Evolutionary conservation across 2,888 invertebrate species (phyloP).

Genomic region (Automeris io): DNA sequence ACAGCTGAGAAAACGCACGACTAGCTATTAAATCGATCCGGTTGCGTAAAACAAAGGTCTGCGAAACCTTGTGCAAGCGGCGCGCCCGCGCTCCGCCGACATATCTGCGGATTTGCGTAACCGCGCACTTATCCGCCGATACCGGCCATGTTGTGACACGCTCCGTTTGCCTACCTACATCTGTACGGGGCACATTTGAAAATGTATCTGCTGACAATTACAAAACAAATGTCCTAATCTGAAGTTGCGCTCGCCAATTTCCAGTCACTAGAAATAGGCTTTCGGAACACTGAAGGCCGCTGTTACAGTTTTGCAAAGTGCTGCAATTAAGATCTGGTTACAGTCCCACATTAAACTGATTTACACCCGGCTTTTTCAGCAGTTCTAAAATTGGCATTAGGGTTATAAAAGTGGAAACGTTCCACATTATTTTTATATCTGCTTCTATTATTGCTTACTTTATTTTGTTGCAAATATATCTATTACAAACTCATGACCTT

Average conservation of each 20-base stretch:
- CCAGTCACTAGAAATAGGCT: constrained; percentile 4
- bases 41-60: constrained; percentile 78
- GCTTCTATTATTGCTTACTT: no score
- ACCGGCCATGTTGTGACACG: constrained; percentile 68
- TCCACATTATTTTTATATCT: not conserved
- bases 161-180: constrained; percentile 57
- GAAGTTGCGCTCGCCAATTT: not conserved
- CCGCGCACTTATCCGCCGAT: constrained; percentile 73
- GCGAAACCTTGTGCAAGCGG: constrained; percentile 76
- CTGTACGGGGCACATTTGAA: constrained; percentile 38
- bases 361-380: no score
- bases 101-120: constrained; percentile 77
- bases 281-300: not conserved
- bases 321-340: not conserved
- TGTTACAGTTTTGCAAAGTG: not conserved
- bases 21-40: constrained; percentile 73
- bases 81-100: constrained; percentile 67
- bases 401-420: not conserved
- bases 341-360: not conserved
- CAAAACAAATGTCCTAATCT: constrained; percentile 8
- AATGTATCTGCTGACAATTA: constrained; percentile 22
- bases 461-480: no score
- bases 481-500: constrained; percentile 17
- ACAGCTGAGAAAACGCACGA: constrained; percentile 71
- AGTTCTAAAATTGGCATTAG: no score